Evolutionary conservation across 1,140 invertebrate genomes (phyloP), one percentile per base, ranked within the genome.

Genomic region (Drosophila subobscura): DNA sequence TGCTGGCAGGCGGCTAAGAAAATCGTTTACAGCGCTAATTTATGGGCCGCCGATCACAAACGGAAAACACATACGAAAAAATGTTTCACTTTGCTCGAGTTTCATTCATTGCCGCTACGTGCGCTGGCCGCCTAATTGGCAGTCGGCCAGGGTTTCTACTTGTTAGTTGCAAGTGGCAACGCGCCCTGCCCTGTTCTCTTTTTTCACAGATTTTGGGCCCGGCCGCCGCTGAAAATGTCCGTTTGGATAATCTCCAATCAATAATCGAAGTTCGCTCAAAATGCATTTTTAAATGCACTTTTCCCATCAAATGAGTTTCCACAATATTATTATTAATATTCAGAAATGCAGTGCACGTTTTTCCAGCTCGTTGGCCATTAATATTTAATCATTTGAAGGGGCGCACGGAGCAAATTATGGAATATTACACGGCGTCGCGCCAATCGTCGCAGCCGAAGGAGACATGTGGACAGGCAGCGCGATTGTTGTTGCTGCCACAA

Each of bases 181-280:
- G 79, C 79, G 77, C 80, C 80, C 74, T 77, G 77, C 80, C 80
- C 74, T 77, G 67, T 72, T 84, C 78, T 78, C 76, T 84, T 76
- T 83, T 4, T 6, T 45, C 22, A 25, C 14, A 8, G 29, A 3
- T 66, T 66, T 25, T 37, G 50, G 74, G 55, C 55, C 45, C 44
- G 58, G 66, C 81, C 10, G 10, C 0, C 1, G 33, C 33, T 12
- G 33, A 0, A 33, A 33, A 10, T 8, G 76, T 85, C 65, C 60
- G 66, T 76, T 85, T 73, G 86, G 86, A 86, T 85, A 85, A 85
- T 85, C 68, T 86, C 41, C 85, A 68, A 86, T 81, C 81, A 67
- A 51, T 54, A 20, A 20, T 20, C 14, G 40, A 56, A 51, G 54
- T 57, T 49, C 54, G 16, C 25, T 53, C 40, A 41, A 57, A 85